Percentiles rank a stretch among this genome's conserved stretches.
These are phyloP conservation scores for Odontomachus brunneus DNA, from an alignment of 1,140 invertebrate species.

Conservation along the genomic window DNA sequence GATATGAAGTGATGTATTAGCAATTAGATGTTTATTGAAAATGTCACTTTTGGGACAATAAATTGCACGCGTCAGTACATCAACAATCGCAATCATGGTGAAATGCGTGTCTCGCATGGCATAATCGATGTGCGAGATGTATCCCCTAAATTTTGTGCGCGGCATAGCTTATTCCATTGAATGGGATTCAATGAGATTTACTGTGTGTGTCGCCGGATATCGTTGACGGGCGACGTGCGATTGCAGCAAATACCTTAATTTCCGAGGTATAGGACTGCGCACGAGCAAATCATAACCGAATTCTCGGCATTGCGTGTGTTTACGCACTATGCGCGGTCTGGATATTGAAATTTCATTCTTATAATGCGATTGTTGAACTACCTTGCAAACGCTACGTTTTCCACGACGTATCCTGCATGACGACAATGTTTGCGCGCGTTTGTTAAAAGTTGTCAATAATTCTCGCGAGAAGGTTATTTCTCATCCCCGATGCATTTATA, in stretches of 20 bases:
- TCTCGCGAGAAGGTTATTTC: too few species aligned
- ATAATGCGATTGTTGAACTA: background rate
- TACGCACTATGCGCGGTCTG: slow-evolving; percentile 2
- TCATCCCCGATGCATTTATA: too few species aligned
- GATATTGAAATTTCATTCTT: slow-evolving; percentile 21
- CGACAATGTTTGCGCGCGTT: background rate
- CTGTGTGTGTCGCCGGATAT: slow-evolving; percentile 24
- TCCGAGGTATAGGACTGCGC: slow-evolving; percentile 24
- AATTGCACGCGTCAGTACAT: background rate
- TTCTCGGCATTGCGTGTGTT: slow-evolving; percentile 44
- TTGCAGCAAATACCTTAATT: slow-evolving; percentile 58
- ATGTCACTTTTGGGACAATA: background rate
- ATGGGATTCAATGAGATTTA: slow-evolving; percentile 55
- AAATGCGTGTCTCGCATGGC: background rate
- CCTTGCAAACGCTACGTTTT: too few species aligned
- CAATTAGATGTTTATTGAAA: background rate
- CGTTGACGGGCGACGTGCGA: slow-evolving; percentile 50
- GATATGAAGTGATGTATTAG: background rate
- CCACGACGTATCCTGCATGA: background rate
- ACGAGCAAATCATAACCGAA: slow-evolving; percentile 32
- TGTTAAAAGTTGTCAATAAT: background rate
- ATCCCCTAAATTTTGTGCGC: slow-evolving; percentile 52
- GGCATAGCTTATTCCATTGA: slow-evolving; percentile 48
- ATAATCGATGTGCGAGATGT: slow-evolving; percentile 25
- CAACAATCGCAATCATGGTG: background rate